phyloP scores from a whole-genome alignment of 2,113 vertebrate species.

The Lycaon pictus region DNA sequence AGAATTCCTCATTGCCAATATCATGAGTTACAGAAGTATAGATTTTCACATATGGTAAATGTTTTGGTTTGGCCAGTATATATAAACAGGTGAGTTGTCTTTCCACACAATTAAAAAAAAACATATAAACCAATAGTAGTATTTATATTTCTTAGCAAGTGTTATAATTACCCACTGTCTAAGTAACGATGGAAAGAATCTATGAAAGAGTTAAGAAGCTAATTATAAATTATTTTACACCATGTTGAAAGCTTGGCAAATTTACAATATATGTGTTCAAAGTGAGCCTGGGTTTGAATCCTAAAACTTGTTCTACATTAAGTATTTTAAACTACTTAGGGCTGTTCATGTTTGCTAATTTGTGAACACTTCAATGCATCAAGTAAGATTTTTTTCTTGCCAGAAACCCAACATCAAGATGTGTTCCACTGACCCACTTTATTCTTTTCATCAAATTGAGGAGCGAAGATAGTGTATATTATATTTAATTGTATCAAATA shows the following conservation, averaged over 20 bases:
- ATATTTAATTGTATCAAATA: constrained; percentile 20
- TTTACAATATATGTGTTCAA: neutral
- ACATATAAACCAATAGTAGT: neutral
- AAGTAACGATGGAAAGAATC: neutral
- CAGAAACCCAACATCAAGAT: neutral
- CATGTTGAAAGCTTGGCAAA: neutral
- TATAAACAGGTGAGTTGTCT: neutral
- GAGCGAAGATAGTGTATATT: neutral
- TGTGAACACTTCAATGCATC: neutral
- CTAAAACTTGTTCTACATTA: constrained; percentile 12
- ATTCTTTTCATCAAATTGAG: constrained; percentile 39
- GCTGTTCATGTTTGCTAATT: neutral
- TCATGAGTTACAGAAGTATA: neutral
- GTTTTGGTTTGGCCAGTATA: neutral
- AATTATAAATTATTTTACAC: neutral
- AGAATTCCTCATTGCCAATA: neutral
- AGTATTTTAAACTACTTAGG: constrained; percentile 21
- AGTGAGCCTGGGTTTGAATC: neutral
- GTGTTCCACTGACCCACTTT: neutral
- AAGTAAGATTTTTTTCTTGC: neutral
- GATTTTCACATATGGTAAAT: neutral
- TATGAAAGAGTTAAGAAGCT: constrained; percentile 9
- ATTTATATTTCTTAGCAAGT: constrained; percentile 33
- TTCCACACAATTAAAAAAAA: constrained; percentile 17
- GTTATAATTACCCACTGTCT: neutral